Evolutionary conservation across 2,797 vertebrate species (phyloP), one percentile per base, ranked within the genome.

Genomic region (Catharus ustulatus): DNA sequence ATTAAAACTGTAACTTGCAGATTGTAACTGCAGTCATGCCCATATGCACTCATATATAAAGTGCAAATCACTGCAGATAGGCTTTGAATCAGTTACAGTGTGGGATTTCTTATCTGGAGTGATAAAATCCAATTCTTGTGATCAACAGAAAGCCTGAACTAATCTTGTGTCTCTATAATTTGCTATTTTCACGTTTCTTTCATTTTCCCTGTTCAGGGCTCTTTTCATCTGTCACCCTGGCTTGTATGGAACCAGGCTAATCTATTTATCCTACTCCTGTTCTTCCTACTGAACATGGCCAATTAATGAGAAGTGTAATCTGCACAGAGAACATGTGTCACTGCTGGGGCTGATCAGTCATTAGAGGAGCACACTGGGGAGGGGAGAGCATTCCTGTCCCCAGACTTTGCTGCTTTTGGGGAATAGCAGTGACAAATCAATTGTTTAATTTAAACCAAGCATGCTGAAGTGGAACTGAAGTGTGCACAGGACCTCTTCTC

Each of bases 181-280:
- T 93, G 86, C 95, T 94, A 93, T 91, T 94, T 92, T 93, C 79
- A 38, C 48, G 32, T 95, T 94, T 92, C 54, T 86, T 92, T 93
- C 91, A 21, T 93, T 94, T 94, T 94, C 73, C 34, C 26, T 49
- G 26, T 55, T 92, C 85, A 36, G 2, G 69, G 66, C 55, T 94
- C 69, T 93, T 95, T 94, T 95, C 69, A 81, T 95, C 67, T 96
- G 87, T 84, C 59, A 71, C 79, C 49, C n/a, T 2, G 26, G 40
- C 59, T 84, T 85, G 78, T 83, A 45, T 3, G 1, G 86, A 87
- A 68, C 68, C 76, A 49, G 32, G 26, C 38, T 93, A 89, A 95
- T 95, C 72, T 93, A 49, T 96, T 96, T 94, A 94, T 93, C 69
- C 67, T 67, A 55, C 87, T 89, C 32, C 34, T 93, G 76, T 80